A percentile compares a stretch with the other conserved stretches of the same genome.
Conservation (phyloP, 1,140 invertebrate species). For the Whitmania pigra region DNA sequence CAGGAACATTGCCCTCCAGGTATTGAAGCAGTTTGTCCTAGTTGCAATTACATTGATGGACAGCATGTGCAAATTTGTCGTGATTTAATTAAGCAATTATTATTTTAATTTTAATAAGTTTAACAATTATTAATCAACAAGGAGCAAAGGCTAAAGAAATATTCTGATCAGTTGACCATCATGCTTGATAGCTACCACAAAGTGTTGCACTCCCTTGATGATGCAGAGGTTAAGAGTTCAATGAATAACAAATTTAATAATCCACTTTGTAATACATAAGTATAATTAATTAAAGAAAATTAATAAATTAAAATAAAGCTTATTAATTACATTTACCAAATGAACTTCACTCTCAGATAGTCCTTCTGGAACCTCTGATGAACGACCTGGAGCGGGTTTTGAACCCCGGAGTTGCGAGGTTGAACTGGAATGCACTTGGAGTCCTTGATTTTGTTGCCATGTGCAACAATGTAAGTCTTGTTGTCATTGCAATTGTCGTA, state of each 20-base stretch:
- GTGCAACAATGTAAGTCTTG: conserved; percentile 43
- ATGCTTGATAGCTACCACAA: conserved; percentile 41
- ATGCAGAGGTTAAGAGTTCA: conserved; percentile 36
- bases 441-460: conserved; percentile 58
- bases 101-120: not conserved
- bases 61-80: not conserved
- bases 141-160: conserved; percentile 43
- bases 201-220: conserved; percentile 36
- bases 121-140: conserved; percentile 19
- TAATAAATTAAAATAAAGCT: not conserved
- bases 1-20: conserved; percentile 56
- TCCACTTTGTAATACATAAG: not conserved
- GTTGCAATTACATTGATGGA: not conserved
- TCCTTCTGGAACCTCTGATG: conserved; percentile 46
- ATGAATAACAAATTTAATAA: too few species aligned
- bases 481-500: too few species aligned
- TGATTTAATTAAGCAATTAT: not conserved
- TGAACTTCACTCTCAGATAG: conserved; percentile 29
- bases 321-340: too few species aligned
- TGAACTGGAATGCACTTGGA: conserved; percentile 69
- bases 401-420: conserved; percentile 60
- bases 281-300: not conserved
- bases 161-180: conserved; percentile 38
- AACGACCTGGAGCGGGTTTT: conserved; percentile 62
- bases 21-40: conserved; percentile 20